Percentiles rank a stretch among this genome's conserved stretches.
These are phyloP conservation scores for Marisa cornuarietis DNA, from an alignment of 1,140 invertebrate species.

Conservation along the genomic window DNA sequence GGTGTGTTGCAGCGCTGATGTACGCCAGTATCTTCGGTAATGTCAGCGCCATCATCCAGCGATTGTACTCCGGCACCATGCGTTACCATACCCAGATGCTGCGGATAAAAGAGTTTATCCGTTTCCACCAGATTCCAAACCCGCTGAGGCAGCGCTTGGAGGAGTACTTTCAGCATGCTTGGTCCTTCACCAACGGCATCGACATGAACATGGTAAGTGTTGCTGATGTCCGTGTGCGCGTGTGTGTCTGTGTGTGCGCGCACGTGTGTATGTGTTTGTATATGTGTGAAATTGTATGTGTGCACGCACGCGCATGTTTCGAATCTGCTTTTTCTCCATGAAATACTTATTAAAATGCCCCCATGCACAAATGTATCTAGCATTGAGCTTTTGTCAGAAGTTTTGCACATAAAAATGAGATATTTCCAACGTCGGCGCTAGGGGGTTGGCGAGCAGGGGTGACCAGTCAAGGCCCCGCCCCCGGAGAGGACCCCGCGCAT, in stretches of 20 bases:
- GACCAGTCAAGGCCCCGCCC: too few relatives aligned
- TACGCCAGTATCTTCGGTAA: constrained; percentile 99
- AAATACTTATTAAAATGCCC: too few relatives aligned
- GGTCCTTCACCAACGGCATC: constrained; percentile 99
- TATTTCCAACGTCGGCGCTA: too few relatives aligned
- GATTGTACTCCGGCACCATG: constrained; percentile 96
- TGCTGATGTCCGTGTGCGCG: background rate
- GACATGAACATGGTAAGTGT: constrained; percentile 88
- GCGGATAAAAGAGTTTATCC: constrained; percentile 95
- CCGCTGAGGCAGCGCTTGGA: constrained; percentile 95
- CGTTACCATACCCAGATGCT: constrained; percentile 97
- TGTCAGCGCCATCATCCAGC: constrained; percentile 98
- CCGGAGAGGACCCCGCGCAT: too few relatives aligned
- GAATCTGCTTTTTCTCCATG: too few relatives aligned
- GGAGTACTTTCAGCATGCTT: constrained; percentile 99
- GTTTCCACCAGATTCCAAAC: constrained; percentile 98
- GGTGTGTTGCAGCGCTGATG: constrained; percentile 85
- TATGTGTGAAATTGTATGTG: background rate
- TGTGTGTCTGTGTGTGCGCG: background rate
- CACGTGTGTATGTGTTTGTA: constrained; percentile 4
- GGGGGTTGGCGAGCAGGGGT: too few relatives aligned
- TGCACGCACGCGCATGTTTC: too few relatives aligned
- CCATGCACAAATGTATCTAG: too few relatives aligned
- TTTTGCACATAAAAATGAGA: too few relatives aligned
- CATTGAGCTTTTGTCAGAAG: too few relatives aligned